Conservation (phyloP, 2,888 invertebrate genomes). For the Euzophera pinguis region DNA sequence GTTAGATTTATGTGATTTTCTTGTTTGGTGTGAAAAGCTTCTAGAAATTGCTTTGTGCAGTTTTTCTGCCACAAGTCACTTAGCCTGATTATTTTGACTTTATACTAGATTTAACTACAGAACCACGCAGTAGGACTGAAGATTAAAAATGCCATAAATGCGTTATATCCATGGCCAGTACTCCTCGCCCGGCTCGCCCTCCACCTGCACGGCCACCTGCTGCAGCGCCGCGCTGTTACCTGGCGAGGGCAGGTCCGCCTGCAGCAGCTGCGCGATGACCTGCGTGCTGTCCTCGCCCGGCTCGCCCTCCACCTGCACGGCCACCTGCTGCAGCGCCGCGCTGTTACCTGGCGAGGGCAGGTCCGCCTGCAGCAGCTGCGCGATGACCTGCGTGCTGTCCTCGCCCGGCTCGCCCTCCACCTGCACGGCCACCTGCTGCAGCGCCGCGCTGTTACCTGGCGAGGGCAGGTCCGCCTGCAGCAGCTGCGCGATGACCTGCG, state of each 20-base stretch:
- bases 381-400: conserved; percentile 89
- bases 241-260: conserved; percentile 90
- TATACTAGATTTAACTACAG: too few relatives aligned
- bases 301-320: conserved; percentile 78
- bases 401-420: conserved; percentile 78
- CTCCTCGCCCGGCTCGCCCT: conserved; percentile 79
- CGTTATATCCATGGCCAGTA: too few relatives aligned
- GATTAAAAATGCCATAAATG: too few relatives aligned
- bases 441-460: conserved; percentile 83
- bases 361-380: conserved; percentile 91
- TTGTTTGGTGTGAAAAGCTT: too few relatives aligned
- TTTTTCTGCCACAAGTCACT: too few relatives aligned
- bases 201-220: conserved; percentile 76
- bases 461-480: conserved; percentile 91
- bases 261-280: conserved; percentile 91
- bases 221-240: conserved; percentile 81
- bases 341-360: conserved; percentile 89
- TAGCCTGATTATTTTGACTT: too few relatives aligned
- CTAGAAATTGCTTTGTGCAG: too few relatives aligned
- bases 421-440: conserved; percentile 76
- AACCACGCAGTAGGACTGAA: too few relatives aligned
- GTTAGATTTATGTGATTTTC: too few relatives aligned
- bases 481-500: conserved; percentile 92
- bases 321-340: conserved; percentile 74
- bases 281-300: conserved; percentile 84